Percentiles rank a stretch among this genome's conserved stretches.
Evolutionary conservation across 2,113 vertebrate genomes (phyloP).

Genomic region (Rhodinocichla rosea): DNA sequence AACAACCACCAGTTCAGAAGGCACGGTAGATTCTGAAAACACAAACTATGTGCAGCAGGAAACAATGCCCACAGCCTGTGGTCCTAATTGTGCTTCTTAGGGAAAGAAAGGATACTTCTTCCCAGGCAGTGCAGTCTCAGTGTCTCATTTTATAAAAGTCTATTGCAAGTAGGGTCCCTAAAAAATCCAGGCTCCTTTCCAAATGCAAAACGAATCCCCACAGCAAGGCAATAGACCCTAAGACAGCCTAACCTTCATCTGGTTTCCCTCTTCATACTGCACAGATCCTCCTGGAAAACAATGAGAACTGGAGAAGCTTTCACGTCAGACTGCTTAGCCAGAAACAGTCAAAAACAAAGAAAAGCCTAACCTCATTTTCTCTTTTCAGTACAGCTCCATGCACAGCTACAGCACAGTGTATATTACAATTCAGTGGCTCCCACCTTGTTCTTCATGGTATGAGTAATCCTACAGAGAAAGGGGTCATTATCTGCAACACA

Average conservation of each 20-base stretch:
- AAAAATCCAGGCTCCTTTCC: not conserved
- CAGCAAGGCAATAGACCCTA: not conserved
- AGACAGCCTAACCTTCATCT: not conserved
- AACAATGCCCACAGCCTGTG: not conserved
- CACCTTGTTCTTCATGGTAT: not conserved
- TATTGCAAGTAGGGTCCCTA: fast-evolving
- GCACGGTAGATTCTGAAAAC: not conserved
- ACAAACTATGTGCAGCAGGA: not conserved
- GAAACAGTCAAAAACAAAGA: not conserved
- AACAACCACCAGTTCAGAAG: not conserved
- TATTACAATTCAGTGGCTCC: not conserved
- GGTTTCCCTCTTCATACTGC: not conserved
- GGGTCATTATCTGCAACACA: not conserved
- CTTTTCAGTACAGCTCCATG: not conserved
- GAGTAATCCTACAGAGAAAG: not conserved
- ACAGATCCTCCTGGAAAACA: not conserved
- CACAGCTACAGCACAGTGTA: not conserved
- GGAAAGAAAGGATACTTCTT: not conserved
- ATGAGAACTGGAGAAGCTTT: not conserved
- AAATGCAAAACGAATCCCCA: not conserved
- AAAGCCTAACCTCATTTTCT: not conserved
- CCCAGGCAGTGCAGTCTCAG: not conserved
- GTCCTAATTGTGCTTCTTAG: not conserved
- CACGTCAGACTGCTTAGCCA: not conserved
- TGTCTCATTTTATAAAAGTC: not conserved